phyloP scores from a whole-genome alignment of 2,888 invertebrate genomes.

The Apeira syringaria region DNA sequence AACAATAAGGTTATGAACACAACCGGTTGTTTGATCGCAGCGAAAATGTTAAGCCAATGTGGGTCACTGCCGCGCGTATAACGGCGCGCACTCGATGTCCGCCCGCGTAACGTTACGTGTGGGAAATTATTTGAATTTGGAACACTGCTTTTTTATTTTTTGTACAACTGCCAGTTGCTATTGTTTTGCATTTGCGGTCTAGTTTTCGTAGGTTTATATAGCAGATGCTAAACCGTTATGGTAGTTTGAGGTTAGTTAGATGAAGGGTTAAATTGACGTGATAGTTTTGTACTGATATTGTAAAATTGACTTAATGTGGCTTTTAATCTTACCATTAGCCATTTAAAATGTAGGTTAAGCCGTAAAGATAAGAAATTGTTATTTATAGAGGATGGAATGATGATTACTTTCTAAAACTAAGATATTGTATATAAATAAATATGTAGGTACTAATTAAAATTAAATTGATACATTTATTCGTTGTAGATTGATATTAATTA shows the following conservation, averaged over 20 bases:
- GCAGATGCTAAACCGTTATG: slow-evolving; percentile 45
- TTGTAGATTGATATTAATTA: too few species aligned
- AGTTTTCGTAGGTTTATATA: slow-evolving; percentile 48
- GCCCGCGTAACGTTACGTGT: slow-evolving; percentile 83
- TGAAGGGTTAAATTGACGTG: slow-evolving; percentile 14
- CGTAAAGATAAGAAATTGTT: background rate
- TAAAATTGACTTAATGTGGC: background rate
- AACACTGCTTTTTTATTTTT: slow-evolving; percentile 71
- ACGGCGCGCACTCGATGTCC: slow-evolving; percentile 78
- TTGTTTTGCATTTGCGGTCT: slow-evolving; percentile 72
- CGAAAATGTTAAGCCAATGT: slow-evolving; percentile 66
- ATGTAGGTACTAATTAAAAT: too few species aligned
- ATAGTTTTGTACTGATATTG: slow-evolving; percentile 6
- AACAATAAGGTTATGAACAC: slow-evolving; percentile 67
- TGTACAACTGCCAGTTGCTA: slow-evolving; percentile 62
- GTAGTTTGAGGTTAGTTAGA: slow-evolving; percentile 28
- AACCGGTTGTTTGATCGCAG: slow-evolving; percentile 55
- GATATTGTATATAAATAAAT: too few species aligned
- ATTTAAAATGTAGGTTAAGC: background rate
- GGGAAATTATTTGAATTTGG: slow-evolving; percentile 83
- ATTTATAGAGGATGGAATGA: background rate
- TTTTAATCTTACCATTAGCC: slow-evolving; percentile 2
- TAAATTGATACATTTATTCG: too few species aligned
- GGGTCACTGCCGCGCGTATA: slow-evolving; percentile 81
- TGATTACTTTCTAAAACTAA: too few species aligned